A percentile compares a stretch with the other conserved stretches of the same genome.
Evolutionary conservation across 1,140 invertebrate genomes (phyloP).

Genomic region (Tribolium castaneum): DNA sequence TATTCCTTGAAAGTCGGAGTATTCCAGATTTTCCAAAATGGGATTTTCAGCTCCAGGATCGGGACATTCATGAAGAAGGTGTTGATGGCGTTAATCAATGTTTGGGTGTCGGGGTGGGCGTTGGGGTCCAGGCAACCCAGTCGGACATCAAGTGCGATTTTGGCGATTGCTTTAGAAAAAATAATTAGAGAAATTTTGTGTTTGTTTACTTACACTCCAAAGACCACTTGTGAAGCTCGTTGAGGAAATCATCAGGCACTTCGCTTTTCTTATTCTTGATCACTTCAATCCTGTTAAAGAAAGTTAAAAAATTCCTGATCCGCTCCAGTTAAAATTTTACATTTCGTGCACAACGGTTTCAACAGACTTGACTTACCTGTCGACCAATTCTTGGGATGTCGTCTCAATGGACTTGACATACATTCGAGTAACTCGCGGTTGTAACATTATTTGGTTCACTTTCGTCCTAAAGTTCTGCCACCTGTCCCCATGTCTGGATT

Average conservation of each 20-base stretch:
- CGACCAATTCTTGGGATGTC: conserved; percentile 80
- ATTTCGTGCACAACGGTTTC: neutral
- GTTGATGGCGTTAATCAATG: conserved; percentile 87
- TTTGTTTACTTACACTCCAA: conserved; percentile 75
- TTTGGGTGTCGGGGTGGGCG: conserved; percentile 79
- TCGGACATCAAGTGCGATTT: conserved; percentile 84
- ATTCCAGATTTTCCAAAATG: conserved; percentile 84
- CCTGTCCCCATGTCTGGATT: conserved; percentile 77
- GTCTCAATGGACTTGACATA: conserved; percentile 81
- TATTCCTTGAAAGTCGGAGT: conserved; percentile 83
- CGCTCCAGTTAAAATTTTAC: conserved; percentile 3
- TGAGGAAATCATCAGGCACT: conserved; percentile 78
- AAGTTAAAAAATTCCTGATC: neutral
- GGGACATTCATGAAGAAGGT: conserved; percentile 85
- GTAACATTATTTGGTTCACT: conserved; percentile 83
- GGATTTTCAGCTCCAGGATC: conserved; percentile 83
- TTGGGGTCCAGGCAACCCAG: conserved; percentile 86
- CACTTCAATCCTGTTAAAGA: conserved; percentile 68
- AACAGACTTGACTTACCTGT: conserved; percentile 65
- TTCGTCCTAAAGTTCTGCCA: conserved; percentile 84
- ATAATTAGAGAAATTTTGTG: conserved; percentile 14
- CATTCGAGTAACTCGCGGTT: conserved; percentile 79
- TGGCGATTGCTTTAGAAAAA: conserved; percentile 76
- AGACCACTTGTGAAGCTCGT: conserved; percentile 81
- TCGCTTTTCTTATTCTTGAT: conserved; percentile 73